These are phyloP conservation scores for Anneissia japonica DNA, from an alignment of 35 echinoderm and acorn worm species.

Conservation along the genomic window DNA sequence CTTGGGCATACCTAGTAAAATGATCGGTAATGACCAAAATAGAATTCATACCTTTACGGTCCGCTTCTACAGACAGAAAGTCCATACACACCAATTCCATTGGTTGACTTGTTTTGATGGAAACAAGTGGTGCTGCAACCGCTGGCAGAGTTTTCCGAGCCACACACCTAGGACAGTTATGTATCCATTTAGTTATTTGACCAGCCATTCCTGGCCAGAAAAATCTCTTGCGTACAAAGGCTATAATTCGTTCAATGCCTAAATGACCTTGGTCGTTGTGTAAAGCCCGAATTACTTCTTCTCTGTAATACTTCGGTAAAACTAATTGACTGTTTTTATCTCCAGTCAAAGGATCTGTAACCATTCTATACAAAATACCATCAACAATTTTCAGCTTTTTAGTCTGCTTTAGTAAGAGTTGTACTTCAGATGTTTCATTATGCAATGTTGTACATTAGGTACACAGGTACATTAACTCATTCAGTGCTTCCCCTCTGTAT, in stretches of 20 bases:
- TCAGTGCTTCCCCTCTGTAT: too few relatives aligned
- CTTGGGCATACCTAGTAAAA: not conserved
- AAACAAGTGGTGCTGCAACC: too few relatives aligned
- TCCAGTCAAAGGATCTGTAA: too few relatives aligned
- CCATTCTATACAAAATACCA: too few relatives aligned
- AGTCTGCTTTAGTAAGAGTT: too few relatives aligned
- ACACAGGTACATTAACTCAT: too few relatives aligned
- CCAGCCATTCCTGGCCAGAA: not conserved
- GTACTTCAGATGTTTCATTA: too few relatives aligned
- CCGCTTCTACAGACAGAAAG: not conserved
- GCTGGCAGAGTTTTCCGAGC: not conserved
- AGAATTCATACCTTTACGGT: not conserved
- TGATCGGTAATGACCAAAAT: not conserved
- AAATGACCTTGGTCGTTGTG: not conserved
- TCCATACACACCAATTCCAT: not conserved
- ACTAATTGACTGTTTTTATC: too few relatives aligned
- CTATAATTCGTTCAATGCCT: not conserved
- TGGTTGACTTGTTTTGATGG: not conserved
- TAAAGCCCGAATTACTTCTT: not conserved
- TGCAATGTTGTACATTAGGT: too few relatives aligned
- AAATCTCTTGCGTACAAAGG: not conserved
- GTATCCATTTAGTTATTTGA: not conserved
- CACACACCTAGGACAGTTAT: not conserved
- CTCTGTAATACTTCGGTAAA: not conserved
- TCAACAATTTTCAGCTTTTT: too few relatives aligned